A percentile compares a stretch with the other conserved stretches of the same genome.
phyloP scores from a whole-genome alignment of 2,797 vertebrate genomes.

The Lindbergichthys nudifrons region DNA sequence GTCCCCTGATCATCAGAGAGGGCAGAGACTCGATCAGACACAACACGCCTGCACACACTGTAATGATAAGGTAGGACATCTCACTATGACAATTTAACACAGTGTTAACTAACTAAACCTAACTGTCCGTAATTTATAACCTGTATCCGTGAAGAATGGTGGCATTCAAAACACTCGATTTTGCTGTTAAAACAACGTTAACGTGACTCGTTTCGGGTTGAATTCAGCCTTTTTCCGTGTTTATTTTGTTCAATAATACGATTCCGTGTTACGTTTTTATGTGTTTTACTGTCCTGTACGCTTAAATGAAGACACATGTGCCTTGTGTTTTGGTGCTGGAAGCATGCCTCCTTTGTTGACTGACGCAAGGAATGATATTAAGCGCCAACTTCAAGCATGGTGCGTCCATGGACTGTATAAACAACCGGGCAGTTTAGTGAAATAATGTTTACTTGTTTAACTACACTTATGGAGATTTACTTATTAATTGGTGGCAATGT shows the following conservation, averaged over 20 bases:
- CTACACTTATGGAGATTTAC: too few relatives aligned
- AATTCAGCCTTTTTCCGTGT: fast-evolving
- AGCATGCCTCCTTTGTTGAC: constrained; percentile 33
- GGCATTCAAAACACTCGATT: background rate
- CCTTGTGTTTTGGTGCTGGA: background rate
- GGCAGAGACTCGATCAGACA: background rate
- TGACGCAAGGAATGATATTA: constrained; percentile 39
- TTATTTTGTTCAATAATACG: background rate
- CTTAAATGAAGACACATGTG: fast-evolving
- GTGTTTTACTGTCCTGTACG: background rate
- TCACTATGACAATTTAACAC: fast-evolving
- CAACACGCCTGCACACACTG: background rate
- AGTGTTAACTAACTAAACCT: background rate
- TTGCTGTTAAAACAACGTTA: background rate
- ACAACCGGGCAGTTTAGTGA: too few relatives aligned
- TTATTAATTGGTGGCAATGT: too few relatives aligned
- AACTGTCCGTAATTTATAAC: fast-evolving
- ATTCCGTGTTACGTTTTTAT: background rate
- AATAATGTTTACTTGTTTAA: too few relatives aligned
- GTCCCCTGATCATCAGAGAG: fast-evolving
- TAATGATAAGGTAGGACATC: constrained; percentile 38
- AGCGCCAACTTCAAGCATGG: constrained; percentile 45
- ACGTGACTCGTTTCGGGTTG: background rate
- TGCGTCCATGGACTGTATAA: background rate
- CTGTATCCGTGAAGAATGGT: background rate